These are phyloP conservation scores for Xiphophorus maculatus DNA, from an alignment of 2,113 vertebrate species.

Conservation along the genomic window DNA sequence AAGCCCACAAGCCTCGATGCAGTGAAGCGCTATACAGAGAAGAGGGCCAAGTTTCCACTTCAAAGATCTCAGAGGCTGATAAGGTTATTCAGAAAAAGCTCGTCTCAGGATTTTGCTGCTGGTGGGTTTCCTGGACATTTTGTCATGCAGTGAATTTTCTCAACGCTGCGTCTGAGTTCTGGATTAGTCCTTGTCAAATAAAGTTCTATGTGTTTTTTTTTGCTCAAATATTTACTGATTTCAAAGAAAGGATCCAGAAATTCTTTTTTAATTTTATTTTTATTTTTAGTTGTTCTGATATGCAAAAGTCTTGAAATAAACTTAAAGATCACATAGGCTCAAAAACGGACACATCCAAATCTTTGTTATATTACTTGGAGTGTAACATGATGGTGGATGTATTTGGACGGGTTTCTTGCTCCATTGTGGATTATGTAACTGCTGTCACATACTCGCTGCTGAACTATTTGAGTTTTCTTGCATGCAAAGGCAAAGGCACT, in stretches of 20 bases:
- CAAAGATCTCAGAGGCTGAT: background rate
- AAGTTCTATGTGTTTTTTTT: too few species aligned
- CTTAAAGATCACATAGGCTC: too few species aligned
- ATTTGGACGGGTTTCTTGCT: conserved; percentile 11
- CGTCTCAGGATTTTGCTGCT: background rate
- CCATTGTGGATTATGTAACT: conserved; percentile 17
- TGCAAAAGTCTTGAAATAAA: too few species aligned
- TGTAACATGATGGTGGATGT: background rate
- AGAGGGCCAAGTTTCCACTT: background rate
- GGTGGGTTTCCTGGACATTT: background rate
- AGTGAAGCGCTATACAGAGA: background rate
- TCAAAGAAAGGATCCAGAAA: too few species aligned
- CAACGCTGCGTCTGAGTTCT: too few species aligned
- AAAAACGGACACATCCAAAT: too few species aligned
- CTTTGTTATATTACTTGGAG: too few species aligned
- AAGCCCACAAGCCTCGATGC: background rate
- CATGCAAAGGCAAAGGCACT: conserved; percentile 23
- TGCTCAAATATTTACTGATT: too few species aligned
- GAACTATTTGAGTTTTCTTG: conserved; percentile 20
- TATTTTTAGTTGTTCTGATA: too few species aligned
- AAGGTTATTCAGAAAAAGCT: background rate
- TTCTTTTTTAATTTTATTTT: too few species aligned
- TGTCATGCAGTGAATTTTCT: background rate
- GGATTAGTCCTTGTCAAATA: too few species aligned
- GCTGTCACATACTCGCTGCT: conserved; percentile 9